Evolutionary conservation across 2,113 vertebrate species (phyloP).

Genomic region (Myxocyprinus asiaticus): DNA sequence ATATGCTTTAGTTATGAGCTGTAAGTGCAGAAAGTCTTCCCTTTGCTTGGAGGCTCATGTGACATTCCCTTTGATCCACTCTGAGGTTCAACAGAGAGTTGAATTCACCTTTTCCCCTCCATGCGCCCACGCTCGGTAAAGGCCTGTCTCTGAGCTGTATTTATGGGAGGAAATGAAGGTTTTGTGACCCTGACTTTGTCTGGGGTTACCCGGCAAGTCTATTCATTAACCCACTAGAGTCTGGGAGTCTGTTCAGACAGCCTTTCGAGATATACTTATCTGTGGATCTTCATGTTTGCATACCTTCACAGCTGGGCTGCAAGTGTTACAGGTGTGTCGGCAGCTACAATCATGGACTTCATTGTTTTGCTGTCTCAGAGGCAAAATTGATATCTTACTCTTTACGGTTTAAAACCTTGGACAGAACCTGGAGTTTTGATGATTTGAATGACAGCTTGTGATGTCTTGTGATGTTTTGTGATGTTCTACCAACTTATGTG

Average conservation of each 20-base stretch:
- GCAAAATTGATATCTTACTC: background rate
- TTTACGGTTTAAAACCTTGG: slow-evolving; percentile 23
- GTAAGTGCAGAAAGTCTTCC: slow-evolving; percentile 13
- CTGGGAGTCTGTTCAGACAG: background rate
- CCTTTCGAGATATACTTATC: background rate
- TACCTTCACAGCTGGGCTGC: background rate
- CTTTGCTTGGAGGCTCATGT: slow-evolving; percentile 60
- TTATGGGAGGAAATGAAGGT: slow-evolving; percentile 78
- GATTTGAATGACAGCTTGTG: slow-evolving; percentile 55
- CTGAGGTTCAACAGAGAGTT: slow-evolving; percentile 69
- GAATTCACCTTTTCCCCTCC: slow-evolving; percentile 73
- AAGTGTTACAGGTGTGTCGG: background rate
- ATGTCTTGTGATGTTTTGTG: slow-evolving; percentile 38
- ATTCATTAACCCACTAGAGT: slow-evolving; percentile 38
- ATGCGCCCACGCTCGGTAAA: slow-evolving; percentile 31
- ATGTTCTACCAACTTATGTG: slow-evolving; percentile 51
- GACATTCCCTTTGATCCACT: slow-evolving; percentile 73
- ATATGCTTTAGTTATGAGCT: slow-evolving; percentile 14
- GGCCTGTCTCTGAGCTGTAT: slow-evolving; percentile 64
- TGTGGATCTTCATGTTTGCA: background rate
- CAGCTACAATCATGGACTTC: background rate
- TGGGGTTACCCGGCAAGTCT: slow-evolving; percentile 35
- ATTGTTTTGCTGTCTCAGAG: background rate
- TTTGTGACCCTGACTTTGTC: slow-evolving; percentile 73
- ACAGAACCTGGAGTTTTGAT: slow-evolving; percentile 49